Evolutionary conservation across 2,888 invertebrate species (phyloP).

Genomic region (Metalampra italica): DNA sequence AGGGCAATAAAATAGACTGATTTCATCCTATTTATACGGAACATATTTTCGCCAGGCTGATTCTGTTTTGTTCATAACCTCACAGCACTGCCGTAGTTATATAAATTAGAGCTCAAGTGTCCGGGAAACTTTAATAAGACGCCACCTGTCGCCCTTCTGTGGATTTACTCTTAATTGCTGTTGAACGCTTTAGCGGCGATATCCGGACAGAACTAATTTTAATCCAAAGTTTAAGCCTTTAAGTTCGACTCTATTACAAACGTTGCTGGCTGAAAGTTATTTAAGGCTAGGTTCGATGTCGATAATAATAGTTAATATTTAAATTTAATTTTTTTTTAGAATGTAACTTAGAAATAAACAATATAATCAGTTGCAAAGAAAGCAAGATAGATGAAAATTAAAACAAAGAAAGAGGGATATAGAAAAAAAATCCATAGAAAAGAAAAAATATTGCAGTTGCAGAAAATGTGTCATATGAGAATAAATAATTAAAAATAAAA

Average conservation of each 20-base stretch:
- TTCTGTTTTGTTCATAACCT: constrained; percentile 6
- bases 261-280: too few species aligned
- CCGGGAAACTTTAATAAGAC: constrained; percentile 60
- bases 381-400: too few species aligned
- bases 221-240: constrained; percentile 10
- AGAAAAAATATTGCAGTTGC: too few species aligned
- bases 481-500: too few species aligned
- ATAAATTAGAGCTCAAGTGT: constrained; percentile 44
- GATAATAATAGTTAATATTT: not conserved
- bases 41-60: not conserved
- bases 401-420: not conserved
- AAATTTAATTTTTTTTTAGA: too few species aligned
- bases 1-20: too few species aligned
- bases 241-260: constrained; percentile 9
- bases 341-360: too few species aligned
- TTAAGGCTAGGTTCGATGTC: constrained; percentile 2
- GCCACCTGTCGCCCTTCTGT: constrained; percentile 55
- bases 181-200: constrained; percentile 27
- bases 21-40: not conserved
- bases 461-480: too few species aligned
- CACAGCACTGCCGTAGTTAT: constrained; percentile 24
- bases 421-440: too few species aligned
- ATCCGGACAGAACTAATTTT: constrained; percentile 11
- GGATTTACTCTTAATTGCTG: constrained; percentile 59
- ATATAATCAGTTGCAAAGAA: too few species aligned